Evolutionary conservation across 1,140 invertebrate genomes (phyloP), one percentile per base, ranked within the genome.

Genomic region (Pseudomyrmex dendroicus): DNA sequence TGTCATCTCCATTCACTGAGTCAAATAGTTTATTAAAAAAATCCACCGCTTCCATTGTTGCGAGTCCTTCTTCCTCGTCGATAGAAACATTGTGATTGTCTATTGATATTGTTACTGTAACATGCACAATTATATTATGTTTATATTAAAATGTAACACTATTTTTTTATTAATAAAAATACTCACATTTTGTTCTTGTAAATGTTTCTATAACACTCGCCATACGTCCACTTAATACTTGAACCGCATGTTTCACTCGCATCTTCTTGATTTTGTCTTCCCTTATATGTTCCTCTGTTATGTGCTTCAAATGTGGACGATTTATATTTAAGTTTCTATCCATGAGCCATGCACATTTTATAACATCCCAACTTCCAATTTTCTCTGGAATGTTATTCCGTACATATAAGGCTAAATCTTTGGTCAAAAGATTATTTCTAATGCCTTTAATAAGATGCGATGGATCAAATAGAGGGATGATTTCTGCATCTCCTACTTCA

Each of bases 211-310:
- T 57, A n/a, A 13, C 12, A n/a, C 56, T 57, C n/a, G 56, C 56
- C 13, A 57, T n/a, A 15, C 13, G 9, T 10, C 50, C 50, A 52
- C 50, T 52, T 10, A 52, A 15, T 15, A 52, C 50, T 52, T 52
- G 50, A 12, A 15, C 13, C 13, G 50, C 50, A 15, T 52, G 13
- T 15, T 52, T 52, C 13, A 52, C 50, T 12, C 56, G 56, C 56
- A 57, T 57, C 15, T 57, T 57, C n/a, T 57, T 57, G 13, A 57
- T 57, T 57, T 57, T 57, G 5, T 57, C 56, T 57, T 57, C 56
- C 7, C 13, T 57, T 57, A 57, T 57, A n/a, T 57, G 56, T n/a
- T 57, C 56, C 22, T 22, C 22, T n/a, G 12, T 57, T n/a, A 57
- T 57, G 2, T 57, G 12, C n/a, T 57, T 57, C 15, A 57, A 57